These are phyloP conservation scores for Archivesica marissinica DNA, from an alignment of 1,140 invertebrate species.

Conservation along the genomic window DNA sequence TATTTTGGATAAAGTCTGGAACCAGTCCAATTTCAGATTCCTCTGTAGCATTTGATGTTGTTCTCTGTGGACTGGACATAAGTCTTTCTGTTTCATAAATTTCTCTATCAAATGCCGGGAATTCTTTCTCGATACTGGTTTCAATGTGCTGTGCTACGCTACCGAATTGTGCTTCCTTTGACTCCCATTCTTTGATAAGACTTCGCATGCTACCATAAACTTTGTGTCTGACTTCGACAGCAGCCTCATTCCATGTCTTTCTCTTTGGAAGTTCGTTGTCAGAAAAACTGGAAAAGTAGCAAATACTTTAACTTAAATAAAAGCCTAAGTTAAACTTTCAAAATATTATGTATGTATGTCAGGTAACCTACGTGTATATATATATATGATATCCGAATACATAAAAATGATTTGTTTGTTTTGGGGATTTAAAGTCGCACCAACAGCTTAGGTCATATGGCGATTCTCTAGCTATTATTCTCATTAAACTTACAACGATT, in stretches of 20 bases:
- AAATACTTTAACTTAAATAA: not conserved
- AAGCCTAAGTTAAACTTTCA: not conserved
- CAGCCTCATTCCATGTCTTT: constrained; percentile 5
- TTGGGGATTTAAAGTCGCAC: too few species aligned
- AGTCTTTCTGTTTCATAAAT: constrained; percentile 57
- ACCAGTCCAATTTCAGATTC: constrained; percentile 28
- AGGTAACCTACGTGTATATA: too few species aligned
- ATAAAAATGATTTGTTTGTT: too few species aligned
- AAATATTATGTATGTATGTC: too few species aligned
- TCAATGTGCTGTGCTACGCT: constrained; percentile 39
- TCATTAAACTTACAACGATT: too few species aligned
- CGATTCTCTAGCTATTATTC: too few species aligned
- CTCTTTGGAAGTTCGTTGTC: constrained; percentile 34
- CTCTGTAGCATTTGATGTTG: not conserved
- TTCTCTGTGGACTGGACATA: not conserved
- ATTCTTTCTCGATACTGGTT: constrained; percentile 57
- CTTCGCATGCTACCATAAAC: constrained; percentile 61
- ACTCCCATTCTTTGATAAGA: constrained; percentile 67
- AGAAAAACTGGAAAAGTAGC: constrained; percentile 18
- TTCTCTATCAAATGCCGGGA: constrained; percentile 67
- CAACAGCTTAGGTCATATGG: too few species aligned
- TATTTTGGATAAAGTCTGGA: constrained; percentile 43
- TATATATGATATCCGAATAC: too few species aligned
- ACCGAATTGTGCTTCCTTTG: constrained; percentile 39
- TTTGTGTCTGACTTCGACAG: constrained; percentile 54